Evolutionary conservation across 2,797 vertebrate genomes (phyloP), one percentile per base, ranked within the genome.

Genomic region (Girardinus metallicus): DNA sequence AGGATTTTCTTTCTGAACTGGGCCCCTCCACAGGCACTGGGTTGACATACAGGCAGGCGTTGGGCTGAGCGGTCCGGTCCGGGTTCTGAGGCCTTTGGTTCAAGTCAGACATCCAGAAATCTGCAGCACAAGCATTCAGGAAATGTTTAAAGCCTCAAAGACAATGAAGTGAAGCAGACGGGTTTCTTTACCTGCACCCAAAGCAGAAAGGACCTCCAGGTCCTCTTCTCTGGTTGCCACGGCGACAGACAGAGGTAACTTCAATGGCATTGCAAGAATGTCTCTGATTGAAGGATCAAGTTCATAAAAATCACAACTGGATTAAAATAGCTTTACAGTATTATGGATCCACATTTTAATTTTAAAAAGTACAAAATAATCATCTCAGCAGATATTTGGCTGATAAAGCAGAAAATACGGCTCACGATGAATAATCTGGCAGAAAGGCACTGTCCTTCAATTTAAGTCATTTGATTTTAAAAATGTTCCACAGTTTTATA

Each of bases 41-140:
- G 88, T 97, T 98, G 83, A 99, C 94, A 34, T 98, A 97, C 96
- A 97, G 96, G 93, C 95, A 96, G 81, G 93, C 1, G 16, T 36
- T 68, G 29, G 53, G 46, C 29, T 72, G 89, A 88, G 94, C 92
- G 73, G 88, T 88, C 68, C 31, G 51, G 66, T 87, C 72, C 80
- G 80, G 81, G 23, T 57, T 83, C 34, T 85, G 84, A 36, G 60
- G 11, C 66, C 75, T 91, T 75, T 76, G 92, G 87, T 97, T 97
- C 88, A 97, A 90, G 0, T 94, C 93, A 4, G 97, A 98, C 36
- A 93, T 95, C 98, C 98, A 99, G 93, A 99, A 99, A 93, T 97
- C 98, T 99, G 93, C 73, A 75, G 44, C 46, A 84, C 1, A 83
- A 34, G 29, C 23, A 74, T 62, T 9, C 66, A 4, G 2, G 23